Base-by-base conservation (phyloP, 2,797 vertebrate species). In the Halcyon smyrnensis region DNA sequence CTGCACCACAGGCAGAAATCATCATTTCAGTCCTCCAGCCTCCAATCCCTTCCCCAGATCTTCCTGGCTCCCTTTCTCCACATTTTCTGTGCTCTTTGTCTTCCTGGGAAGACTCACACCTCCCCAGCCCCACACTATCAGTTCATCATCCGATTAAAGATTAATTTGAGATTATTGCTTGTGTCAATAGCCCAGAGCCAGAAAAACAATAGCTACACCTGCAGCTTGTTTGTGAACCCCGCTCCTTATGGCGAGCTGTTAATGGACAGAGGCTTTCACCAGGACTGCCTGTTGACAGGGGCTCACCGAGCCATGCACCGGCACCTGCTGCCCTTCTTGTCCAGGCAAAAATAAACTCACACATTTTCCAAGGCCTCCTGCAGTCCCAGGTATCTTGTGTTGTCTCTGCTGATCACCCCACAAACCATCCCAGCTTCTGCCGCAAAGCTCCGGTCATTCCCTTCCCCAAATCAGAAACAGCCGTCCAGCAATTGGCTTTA, bases 161-260 rank as follows among this genome's bases (percentile, higher is more conserved):
- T 96, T 96, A 97, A 97, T 97, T 96, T 80, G 75, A 87, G 76
- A 95, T 92, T 89, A 91, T 94, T 65, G 39, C 89, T 83, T 13
- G 0, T 93, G 93, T 97, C 94, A 91, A 86, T 71, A 89, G 89
- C 82, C 92, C 86, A 45, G 83, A 92, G 93, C 39, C 19, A 15
- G 51, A 76, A 51, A 93, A 89, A 96, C 97, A 98, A 96, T 71
- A 69, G 87, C 89, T 97, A 93, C 97, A 97, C 97, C 97, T 98
- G 98, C 97, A 91, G 87, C 36, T 86, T 97, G 96, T 97, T 97
- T 97, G 96, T 84, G 94, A 90, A 91, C 80, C 77, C 67, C 2
- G 2, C 64, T 95, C 69, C 86, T 95, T 86, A 93, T 93, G 93
- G 91, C 0, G 21, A 97, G 80, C 95, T 91, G 96, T 93, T 96